phyloP scores from a whole-genome alignment of 2,113 vertebrate species.

The Syngnathus floridae region DNA sequence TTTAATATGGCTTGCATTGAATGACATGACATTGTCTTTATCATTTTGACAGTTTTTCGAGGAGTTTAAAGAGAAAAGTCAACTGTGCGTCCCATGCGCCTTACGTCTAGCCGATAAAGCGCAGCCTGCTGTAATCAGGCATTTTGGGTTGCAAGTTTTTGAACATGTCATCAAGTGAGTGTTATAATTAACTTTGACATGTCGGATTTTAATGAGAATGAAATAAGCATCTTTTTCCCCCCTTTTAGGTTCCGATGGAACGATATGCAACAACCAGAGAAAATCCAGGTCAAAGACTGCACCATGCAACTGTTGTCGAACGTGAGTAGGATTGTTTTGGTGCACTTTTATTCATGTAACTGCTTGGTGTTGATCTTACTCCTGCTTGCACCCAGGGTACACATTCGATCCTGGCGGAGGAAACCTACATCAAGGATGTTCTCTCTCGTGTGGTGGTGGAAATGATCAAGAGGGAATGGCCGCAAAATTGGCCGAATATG shows the following conservation, averaged over 20 bases:
- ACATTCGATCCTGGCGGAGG: constrained; percentile 84
- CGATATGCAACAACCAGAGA: constrained; percentile 85
- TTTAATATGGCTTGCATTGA: not conserved
- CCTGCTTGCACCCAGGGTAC: constrained; percentile 76
- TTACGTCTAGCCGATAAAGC: constrained; percentile 86
- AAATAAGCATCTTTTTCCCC: not conserved
- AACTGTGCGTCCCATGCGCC: constrained; percentile 88
- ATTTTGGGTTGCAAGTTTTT: constrained; percentile 95
- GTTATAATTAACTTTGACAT: not conserved
- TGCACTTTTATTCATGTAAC: not conserved
- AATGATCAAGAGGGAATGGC: constrained; percentile 98
- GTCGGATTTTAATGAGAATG: not conserved
- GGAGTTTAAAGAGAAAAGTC: constrained; percentile 93
- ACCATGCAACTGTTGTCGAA: constrained; percentile 80
- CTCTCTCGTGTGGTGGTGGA: constrained; percentile 91
- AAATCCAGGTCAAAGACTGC: constrained; percentile 87
- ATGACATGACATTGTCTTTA: not conserved
- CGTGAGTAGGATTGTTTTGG: constrained; percentile 24
- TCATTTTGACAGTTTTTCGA: constrained; percentile 82
- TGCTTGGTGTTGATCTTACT: not conserved
- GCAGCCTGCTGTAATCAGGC: constrained; percentile 85
- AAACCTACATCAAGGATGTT: constrained; percentile 93
- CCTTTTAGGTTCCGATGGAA: constrained; percentile 87
- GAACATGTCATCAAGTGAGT: constrained; percentile 98
- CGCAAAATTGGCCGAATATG: constrained; percentile 97